A percentile compares a stretch with the other conserved stretches of the same genome.
Conservation (phyloP, 2,113 vertebrate genomes). For the Silurus glanis region DNA sequence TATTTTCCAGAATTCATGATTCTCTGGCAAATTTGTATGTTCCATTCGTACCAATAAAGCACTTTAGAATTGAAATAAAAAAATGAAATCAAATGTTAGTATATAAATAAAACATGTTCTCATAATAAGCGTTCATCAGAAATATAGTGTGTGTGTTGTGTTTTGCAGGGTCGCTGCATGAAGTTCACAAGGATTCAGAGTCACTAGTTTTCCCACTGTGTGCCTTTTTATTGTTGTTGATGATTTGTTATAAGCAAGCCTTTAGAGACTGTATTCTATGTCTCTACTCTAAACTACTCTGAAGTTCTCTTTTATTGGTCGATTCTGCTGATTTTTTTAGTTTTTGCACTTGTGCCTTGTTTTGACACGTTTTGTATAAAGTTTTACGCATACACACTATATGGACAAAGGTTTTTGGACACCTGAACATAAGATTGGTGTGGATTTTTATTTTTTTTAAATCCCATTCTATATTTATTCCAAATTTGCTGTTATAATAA, state of each 20-base stretch:
- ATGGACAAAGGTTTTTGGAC: too few relatives aligned
- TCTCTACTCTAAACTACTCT: neutral
- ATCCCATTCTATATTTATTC: too few relatives aligned
- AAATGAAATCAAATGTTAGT: too few relatives aligned
- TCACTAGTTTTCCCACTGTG: conserved; percentile 46
- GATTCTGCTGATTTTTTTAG: neutral
- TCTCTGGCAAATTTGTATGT: too few relatives aligned
- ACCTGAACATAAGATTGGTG: too few relatives aligned
- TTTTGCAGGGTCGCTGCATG: conserved; percentile 73
- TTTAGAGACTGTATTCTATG: neutral
- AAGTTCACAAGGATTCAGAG: conserved; percentile 71
- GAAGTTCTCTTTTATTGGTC: neutral
- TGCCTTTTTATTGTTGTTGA: neutral
- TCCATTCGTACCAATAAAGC: too few relatives aligned
- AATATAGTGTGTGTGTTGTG: neutral
- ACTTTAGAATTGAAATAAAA: too few relatives aligned
- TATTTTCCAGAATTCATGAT: too few relatives aligned
- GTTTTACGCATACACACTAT: neutral
- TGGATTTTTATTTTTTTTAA: too few relatives aligned
- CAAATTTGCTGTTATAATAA: too few relatives aligned
- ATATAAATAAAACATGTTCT: neutral
- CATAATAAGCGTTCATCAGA: neutral
- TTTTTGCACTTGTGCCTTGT: neutral
- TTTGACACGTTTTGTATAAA: neutral
- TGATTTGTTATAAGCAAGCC: neutral